Percentiles rank a stretch among this genome's conserved stretches.
Conservation (phyloP, 1,140 invertebrate species). For the Pseudomyrmex pallidus region DNA sequence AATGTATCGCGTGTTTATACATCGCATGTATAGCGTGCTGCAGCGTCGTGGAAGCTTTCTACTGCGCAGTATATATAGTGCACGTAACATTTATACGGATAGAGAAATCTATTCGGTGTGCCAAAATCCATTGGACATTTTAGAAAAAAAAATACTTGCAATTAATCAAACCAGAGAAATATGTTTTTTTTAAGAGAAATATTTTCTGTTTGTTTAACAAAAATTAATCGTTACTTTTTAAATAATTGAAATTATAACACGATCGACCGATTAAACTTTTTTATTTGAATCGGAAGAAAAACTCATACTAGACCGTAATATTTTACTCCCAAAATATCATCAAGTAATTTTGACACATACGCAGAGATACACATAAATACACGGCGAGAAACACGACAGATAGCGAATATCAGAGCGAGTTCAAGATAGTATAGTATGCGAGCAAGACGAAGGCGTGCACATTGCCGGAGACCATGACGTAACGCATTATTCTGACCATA, state of each 20-base stretch:
- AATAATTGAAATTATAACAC: too few relatives aligned
- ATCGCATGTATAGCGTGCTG: slow-evolving; percentile 16
- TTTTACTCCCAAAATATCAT: slow-evolving; percentile 13
- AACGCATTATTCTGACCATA: slow-evolving; percentile 57
- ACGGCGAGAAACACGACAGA: slow-evolving; percentile 28
- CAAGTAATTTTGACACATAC: slow-evolving; percentile 35
- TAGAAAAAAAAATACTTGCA: background rate
- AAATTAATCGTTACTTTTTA: too few relatives aligned
- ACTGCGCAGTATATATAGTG: slow-evolving; percentile 33
- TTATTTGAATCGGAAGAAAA: too few relatives aligned
- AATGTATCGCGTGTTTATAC: slow-evolving; percentile 2
- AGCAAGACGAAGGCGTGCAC: slow-evolving; percentile 27
- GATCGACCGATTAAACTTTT: too few relatives aligned
- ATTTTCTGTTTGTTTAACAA: background rate
- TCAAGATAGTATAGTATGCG: slow-evolving; percentile 8
- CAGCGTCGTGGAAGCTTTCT: slow-evolving; percentile 17
- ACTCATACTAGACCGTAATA: background rate
- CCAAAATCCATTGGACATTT: slow-evolving; percentile 26
- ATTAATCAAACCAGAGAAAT: background rate
- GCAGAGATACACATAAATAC: slow-evolving; percentile 13
- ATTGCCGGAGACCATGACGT: slow-evolving; percentile 33
- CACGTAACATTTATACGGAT: slow-evolving; percentile 27
- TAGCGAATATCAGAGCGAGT: slow-evolving; percentile 10
- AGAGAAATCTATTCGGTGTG: slow-evolving; percentile 23
- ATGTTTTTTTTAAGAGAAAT: background rate